phyloP scores from a whole-genome alignment of 2,888 invertebrate species.

The Suillia variegata region DNA sequence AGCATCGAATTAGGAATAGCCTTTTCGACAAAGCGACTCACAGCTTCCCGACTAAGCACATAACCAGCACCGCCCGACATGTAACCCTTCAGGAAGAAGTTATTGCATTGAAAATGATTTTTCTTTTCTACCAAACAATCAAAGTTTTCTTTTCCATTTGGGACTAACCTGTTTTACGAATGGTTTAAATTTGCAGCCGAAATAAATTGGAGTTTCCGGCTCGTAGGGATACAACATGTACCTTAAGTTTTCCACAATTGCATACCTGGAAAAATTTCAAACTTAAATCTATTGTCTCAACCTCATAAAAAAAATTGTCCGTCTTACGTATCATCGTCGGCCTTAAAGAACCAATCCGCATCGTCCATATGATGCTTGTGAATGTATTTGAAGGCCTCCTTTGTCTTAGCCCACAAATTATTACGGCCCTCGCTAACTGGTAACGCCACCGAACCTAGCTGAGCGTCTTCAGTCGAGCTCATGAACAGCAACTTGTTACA shows the following conservation, averaged over 20 bases:
- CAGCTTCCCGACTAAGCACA: constrained; percentile 84
- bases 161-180: constrained; percentile 64
- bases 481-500: constrained; percentile 88
- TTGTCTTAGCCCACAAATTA: constrained; percentile 96
- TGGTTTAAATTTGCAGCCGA: constrained; percentile 91
- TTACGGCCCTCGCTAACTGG: constrained; percentile 89
- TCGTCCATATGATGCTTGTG: constrained; percentile 82
- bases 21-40: constrained; percentile 76
- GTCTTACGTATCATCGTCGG: constrained; percentile 97
- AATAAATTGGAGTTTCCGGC: constrained; percentile 79
- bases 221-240: constrained; percentile 82
- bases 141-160: no score
- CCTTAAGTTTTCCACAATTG: constrained; percentile 94
- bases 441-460: constrained; percentile 79
- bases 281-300: not conserved
- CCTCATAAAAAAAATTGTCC: not conserved
- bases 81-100: constrained; percentile 69
- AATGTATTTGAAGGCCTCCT: constrained; percentile 88
- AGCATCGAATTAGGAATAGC: constrained; percentile 70
- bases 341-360: constrained; percentile 97
- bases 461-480: constrained; percentile 76
- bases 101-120: no score
- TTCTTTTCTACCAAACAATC: no score
- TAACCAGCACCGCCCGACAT: constrained; percentile 96
- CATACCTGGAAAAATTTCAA: constrained; percentile 78